Base-by-base conservation (phyloP, 2,113 vertebrate species). In the Gorsachius goisagi region DNA sequence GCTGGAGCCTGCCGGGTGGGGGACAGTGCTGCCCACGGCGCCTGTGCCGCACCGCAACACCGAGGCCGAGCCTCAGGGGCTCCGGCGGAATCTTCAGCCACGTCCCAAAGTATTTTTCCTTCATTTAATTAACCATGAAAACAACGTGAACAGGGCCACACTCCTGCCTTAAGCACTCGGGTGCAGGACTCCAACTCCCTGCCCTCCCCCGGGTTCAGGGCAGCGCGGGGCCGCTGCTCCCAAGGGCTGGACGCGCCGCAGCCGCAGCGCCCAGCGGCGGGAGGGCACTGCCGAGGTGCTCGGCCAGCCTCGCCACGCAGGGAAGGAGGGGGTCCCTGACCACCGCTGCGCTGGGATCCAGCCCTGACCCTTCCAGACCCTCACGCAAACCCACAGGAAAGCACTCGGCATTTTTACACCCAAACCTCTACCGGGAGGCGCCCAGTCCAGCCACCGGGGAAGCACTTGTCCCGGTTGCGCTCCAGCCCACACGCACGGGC, bases 21-120 rank as follows among this genome's bases (percentile, higher is more conserved):
- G 47, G 15, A n/a, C 18, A 0, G 93, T 33, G 45, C 39, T 81
- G 73, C 69, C 53, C 44, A 11, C 9, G 1, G 1, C 28, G 49
- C 27, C 39, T 87, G n/a, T n/a, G 39, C 66, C 56, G 37, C 53
- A 56, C 0, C 0, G 24, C 4, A 2, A 27, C 4, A 1, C 69
- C 12, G 22, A 33, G 52, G 32, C 32, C 3, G 3, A 52, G 58
- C 30, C 47, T 20, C 74, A 75, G 28, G 44, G 4, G 14, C n/a
- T 55, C 28, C 2, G 0, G 21, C 22, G 63, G 30, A 77, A 67
- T 13, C 73, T 84, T 68, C 59, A 55, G n/a, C 37, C 45, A 28
- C 82, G 68, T 41, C 74, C 35, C 18, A 30, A 60, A 79, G 33
- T 39, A 52, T 16, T 58, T 79, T 52, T 87, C 80, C 58, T 53